A percentile compares a stretch with the other conserved stretches of the same genome.
Conservation (phyloP, 2,113 vertebrate genomes). For the Sylvietta virens region DNA sequence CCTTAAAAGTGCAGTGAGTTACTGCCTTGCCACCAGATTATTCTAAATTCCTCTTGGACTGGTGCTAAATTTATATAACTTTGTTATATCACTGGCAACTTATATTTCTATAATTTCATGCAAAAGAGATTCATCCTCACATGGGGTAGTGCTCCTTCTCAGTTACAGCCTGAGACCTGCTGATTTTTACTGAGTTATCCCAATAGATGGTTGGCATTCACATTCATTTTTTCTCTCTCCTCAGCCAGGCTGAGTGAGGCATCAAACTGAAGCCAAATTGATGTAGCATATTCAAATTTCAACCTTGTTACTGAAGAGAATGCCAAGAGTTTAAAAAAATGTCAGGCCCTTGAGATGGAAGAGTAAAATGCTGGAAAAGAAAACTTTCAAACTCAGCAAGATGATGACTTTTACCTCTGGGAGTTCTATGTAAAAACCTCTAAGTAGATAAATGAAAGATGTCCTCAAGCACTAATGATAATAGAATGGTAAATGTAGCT, state of each 20-base stretch:
- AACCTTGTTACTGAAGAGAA: slow-evolving; percentile 29
- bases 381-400: slow-evolving; percentile 30
- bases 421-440: neutral
- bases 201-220: slow-evolving; percentile 1
- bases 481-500: neutral
- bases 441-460: neutral
- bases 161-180: slow-evolving; percentile 25
- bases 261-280: slow-evolving; percentile 17
- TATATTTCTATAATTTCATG: slow-evolving; percentile 4
- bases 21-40: neutral
- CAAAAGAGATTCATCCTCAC: slow-evolving; percentile 1
- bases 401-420: neutral
- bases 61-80: neutral
- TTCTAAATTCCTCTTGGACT: neutral
- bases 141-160: slow-evolving; percentile 1
- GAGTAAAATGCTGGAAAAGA: neutral
- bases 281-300: slow-evolving; percentile 28
- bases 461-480: neutral
- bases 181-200: slow-evolving; percentile 14
- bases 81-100: neutral
- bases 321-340: slow-evolving; percentile 34
- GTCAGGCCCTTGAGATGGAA: neutral
- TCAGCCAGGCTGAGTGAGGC: neutral
- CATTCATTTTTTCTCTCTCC: slow-evolving; percentile 9
- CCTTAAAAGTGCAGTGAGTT: neutral